phyloP scores from a whole-genome alignment of 1,140 invertebrate species.

The Trachymyrmex cornetzi region DNA sequence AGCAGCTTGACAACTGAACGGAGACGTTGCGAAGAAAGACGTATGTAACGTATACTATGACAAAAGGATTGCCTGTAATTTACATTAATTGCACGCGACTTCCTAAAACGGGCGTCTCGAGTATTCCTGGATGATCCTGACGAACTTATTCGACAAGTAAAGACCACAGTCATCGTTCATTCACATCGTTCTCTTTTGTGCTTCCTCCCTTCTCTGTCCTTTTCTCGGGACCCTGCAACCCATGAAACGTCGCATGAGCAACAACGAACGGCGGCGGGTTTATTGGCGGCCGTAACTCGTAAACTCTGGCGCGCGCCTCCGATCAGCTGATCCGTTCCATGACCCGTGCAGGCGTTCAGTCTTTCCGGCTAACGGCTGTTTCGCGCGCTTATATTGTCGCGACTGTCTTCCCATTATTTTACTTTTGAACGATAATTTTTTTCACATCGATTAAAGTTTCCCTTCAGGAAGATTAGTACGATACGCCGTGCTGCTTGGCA shows the following conservation, averaged over 20 bases:
- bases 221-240: conserved; percentile 78
- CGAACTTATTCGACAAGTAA: conserved; percentile 37
- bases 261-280: conserved; percentile 85
- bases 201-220: conserved; percentile 75
- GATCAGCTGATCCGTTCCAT: conserved; percentile 87
- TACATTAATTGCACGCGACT: conserved; percentile 17
- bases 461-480: not conserved
- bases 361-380: conserved; percentile 76
- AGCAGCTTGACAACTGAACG: not conserved
- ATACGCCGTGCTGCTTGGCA: not conserved
- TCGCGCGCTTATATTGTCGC: conserved; percentile 56
- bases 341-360: conserved; percentile 80
- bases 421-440: not conserved
- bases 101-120: not conserved
- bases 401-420: conserved; percentile 5
- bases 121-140: not conserved
- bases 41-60: not conserved
- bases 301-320: conserved; percentile 86
- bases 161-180: conserved; percentile 79
- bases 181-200: conserved; percentile 78
- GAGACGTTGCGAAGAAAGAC: not conserved
- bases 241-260: conserved; percentile 84
- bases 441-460: not conserved
- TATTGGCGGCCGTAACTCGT: conserved; percentile 87
- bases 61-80: conserved; percentile 26